These are phyloP conservation scores for Lithophane semibrunnea DNA, from an alignment of 2,888 invertebrate genomes.

Conservation along the genomic window DNA sequence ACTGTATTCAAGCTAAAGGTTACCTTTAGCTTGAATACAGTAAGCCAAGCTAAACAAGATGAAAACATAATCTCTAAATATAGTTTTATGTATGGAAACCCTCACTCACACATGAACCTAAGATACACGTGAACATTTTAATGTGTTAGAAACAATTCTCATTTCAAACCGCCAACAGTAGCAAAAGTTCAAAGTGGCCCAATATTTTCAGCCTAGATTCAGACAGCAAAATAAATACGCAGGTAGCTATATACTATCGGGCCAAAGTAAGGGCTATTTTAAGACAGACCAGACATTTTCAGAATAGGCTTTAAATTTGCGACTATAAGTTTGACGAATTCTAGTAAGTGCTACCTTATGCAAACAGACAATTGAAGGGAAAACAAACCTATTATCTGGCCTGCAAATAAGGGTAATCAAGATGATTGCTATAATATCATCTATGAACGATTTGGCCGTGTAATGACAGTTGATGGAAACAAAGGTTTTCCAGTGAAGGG, in stretches of 20 bases:
- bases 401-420: slow-evolving; percentile 67
- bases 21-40: background rate
- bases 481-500: slow-evolving; percentile 32
- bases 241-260: background rate
- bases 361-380: slow-evolving; percentile 57
- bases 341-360: slow-evolving; percentile 48
- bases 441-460: slow-evolving; percentile 51
- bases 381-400: slow-evolving; percentile 68
- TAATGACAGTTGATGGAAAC: slow-evolving; percentile 46
- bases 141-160: slow-evolving; percentile 25
- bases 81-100: background rate
- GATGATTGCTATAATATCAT: slow-evolving; percentile 67
- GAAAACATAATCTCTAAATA: background rate
- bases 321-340: slow-evolving; percentile 21
- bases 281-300: slow-evolving; percentile 40
- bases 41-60: background rate
- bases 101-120: background rate
- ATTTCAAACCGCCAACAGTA: slow-evolving; percentile 15
- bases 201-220: slow-evolving; percentile 32
- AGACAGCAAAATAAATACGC: slow-evolving; percentile 8
- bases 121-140: slow-evolving; percentile 6
- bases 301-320: slow-evolving; percentile 45
- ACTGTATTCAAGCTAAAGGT: no score
- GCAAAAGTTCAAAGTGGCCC: slow-evolving; percentile 30
- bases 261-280: slow-evolving; percentile 41